Base-by-base conservation (phyloP, 2,113 vertebrate genomes). In the Emydura subglobosa region DNA sequence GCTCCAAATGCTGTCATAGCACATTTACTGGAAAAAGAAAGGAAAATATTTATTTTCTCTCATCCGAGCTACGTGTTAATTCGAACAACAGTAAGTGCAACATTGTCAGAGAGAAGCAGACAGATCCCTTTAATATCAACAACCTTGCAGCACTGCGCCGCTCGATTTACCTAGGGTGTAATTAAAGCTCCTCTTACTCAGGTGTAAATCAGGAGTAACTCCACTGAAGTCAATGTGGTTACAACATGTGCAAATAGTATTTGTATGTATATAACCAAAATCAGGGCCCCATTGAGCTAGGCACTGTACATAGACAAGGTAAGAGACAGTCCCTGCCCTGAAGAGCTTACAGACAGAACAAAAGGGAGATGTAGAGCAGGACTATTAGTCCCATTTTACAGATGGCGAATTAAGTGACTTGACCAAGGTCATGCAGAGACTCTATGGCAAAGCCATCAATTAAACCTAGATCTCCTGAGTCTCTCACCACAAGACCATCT, bases 61-160 rank as follows among this genome's bases (percentile, higher is more conserved):
- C 65, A 47, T 65, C 6, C 59, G 55, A 78, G 55, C n/a, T 39
- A 9, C 9, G 34, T 10, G 79, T 44, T 68, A 25, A 10, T 50
- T 86, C n/a, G 74, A 55, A 39, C 87, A 21, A 34, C 79, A 19
- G 10, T 83, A 11, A 7, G 13, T 87, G n/a, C 72, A 89, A 91
- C 57, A 78, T 24, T 29, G 49, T 84, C 13, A 83, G 50, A 68
- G 5, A 81, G 0, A 39, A 1, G 1, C 19, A 85, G 39, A 59
- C 19, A 0, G 0, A 61, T 65, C 16, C 12, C 44, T 61, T 80
- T 65, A 80, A 88, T 16, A 91, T 6, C 7, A 72, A 39, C 17
- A n/a, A 72, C 19, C n/a, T 39, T 72, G 3, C 57, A 85, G 39
- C 50, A 54, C 0, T 1, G 12, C 21, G 29, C 31, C 93, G n/a